These are phyloP conservation scores for Danio aesculapii DNA, from an alignment of 2,797 vertebrate species.

Conservation along the genomic window DNA sequence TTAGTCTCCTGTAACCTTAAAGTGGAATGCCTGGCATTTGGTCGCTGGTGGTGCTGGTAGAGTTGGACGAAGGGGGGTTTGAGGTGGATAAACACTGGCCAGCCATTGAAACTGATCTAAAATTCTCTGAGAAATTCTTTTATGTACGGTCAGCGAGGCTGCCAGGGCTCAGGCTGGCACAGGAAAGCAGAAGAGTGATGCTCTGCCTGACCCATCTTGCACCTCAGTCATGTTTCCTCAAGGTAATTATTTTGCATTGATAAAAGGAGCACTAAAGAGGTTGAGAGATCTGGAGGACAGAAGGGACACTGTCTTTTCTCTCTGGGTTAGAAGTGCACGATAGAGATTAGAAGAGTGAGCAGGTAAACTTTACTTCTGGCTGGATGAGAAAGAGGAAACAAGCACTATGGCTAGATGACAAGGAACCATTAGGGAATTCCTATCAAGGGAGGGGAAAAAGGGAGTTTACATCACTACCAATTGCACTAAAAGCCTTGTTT, in stretches of 20 bases:
- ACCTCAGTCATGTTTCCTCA: slow-evolving; percentile 63
- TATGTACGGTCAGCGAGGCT: slow-evolving; percentile 60
- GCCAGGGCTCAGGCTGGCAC: slow-evolving; percentile 65
- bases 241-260: slow-evolving; percentile 76
- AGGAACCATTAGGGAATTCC: slow-evolving; percentile 33
- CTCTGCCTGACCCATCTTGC: slow-evolving; percentile 66
- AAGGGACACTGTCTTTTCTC: slow-evolving; percentile 68
- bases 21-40: slow-evolving; percentile 77
- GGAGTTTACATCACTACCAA: slow-evolving; percentile 40
- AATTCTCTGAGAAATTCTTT: slow-evolving; percentile 74
- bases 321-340: slow-evolving; percentile 71
- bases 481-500: slow-evolving; percentile 42
- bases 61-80: slow-evolving; percentile 3
- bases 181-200: slow-evolving; percentile 60
- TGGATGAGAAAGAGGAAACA: slow-evolving; percentile 50
- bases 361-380: slow-evolving; percentile 68
- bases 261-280: slow-evolving; percentile 63
- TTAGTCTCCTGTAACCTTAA: slow-evolving; percentile 79
- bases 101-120: slow-evolving; percentile 69
- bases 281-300: slow-evolving; percentile 65
- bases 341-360: slow-evolving; percentile 68
- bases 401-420: slow-evolving; percentile 46
- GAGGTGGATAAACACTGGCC: slow-evolving; percentile 57
- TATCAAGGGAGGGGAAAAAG: slow-evolving; percentile 28
- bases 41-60: slow-evolving; percentile 44